These are phyloP conservation scores for Phaethornis superciliosus DNA, from an alignment of 2,113 vertebrate genomes.

Conservation along the genomic window DNA sequence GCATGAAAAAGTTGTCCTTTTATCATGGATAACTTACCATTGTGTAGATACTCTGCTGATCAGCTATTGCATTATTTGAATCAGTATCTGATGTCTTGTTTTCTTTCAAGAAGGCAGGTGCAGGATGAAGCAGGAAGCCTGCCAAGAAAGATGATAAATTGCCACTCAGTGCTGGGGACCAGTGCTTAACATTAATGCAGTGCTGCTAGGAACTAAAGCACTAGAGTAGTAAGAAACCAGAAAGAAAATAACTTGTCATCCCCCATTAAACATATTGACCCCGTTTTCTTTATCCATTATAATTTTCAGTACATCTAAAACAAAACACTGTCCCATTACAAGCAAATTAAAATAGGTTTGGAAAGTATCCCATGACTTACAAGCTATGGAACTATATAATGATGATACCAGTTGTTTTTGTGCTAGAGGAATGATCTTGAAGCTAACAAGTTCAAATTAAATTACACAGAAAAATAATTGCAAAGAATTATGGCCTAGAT, in stretches of 20 bases:
- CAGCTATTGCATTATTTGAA: slow-evolving; percentile 83
- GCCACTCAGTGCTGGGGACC: slow-evolving; percentile 67
- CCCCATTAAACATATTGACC: slow-evolving; percentile 23
- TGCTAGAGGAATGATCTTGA: neutral
- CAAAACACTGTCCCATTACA: neutral
- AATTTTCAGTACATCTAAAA: neutral
- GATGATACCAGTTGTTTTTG: neutral
- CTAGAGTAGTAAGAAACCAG: slow-evolving; percentile 60
- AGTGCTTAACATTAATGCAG: slow-evolving; percentile 58
- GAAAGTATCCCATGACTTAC: neutral
- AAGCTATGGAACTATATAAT: neutral
- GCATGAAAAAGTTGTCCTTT: slow-evolving; percentile 79
- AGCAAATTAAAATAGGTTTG: neutral
- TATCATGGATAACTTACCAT: slow-evolving; percentile 82
- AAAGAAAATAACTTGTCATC: slow-evolving; percentile 58
- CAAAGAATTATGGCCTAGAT: neutral
- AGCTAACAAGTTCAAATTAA: neutral
- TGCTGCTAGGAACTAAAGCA: slow-evolving; percentile 68
- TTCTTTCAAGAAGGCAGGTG: slow-evolving; percentile 84
- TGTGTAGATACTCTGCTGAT: slow-evolving; percentile 79
- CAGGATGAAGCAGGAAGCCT: slow-evolving; percentile 83
- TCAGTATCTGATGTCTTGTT: slow-evolving; percentile 83
- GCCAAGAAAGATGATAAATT: slow-evolving; percentile 86
- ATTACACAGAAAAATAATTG: neutral
- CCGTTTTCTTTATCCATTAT: neutral